A percentile compares a stretch with the other conserved stretches of the same genome.
phyloP scores from a whole-genome alignment of 2,113 vertebrate genomes.

The Clarias macrocephalus region DNA sequence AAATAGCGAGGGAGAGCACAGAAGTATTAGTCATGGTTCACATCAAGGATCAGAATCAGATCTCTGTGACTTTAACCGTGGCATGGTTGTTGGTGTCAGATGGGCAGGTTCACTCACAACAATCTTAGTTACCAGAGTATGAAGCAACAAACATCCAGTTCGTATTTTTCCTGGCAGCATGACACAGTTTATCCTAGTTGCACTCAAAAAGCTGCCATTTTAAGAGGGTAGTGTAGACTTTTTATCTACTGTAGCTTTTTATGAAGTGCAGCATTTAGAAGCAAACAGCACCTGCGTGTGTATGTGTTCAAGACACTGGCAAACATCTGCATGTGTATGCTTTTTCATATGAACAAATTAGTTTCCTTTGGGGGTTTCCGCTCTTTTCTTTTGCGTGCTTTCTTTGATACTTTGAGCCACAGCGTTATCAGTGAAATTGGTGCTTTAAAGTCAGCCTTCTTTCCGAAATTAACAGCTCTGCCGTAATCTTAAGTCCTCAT shows the following conservation, averaged over 20 bases:
- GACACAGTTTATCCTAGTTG: background rate
- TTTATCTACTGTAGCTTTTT: background rate
- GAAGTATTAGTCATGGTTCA: background rate
- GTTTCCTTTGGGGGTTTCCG: background rate
- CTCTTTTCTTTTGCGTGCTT: background rate
- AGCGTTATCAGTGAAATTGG: background rate
- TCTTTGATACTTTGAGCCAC: background rate
- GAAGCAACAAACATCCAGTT: background rate
- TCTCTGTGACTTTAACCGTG: background rate
- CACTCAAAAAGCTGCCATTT: background rate
- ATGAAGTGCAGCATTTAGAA: background rate
- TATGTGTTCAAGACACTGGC: background rate
- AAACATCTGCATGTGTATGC: background rate
- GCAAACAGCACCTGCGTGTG: background rate
- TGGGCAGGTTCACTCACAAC: background rate
- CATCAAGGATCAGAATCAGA: background rate
- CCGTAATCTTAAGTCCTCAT: background rate
- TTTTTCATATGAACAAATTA: background rate
- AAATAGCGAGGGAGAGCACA: background rate
- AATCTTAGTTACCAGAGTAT: too few species aligned
- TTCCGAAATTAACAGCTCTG: background rate
- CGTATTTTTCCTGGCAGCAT: background rate
- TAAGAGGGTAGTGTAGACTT: background rate
- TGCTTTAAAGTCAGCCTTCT: background rate
- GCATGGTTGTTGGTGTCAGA: background rate